Base-by-base conservation (phyloP, 2,888 invertebrate species). In the Tipula helvola region DNA sequence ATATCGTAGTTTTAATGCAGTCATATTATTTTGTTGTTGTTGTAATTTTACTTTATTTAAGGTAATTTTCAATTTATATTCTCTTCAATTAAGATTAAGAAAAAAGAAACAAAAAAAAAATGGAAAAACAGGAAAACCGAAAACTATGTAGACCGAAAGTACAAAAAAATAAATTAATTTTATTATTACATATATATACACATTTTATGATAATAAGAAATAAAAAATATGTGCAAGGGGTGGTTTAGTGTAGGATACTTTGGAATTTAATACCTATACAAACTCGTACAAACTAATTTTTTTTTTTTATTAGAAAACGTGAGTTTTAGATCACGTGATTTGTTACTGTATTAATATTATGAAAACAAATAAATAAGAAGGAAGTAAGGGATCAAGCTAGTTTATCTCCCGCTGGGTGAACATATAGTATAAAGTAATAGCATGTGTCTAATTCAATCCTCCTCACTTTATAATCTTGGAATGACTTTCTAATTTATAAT, bases 11-110 rank as follows among this genome's bases (percentile, higher is more conserved):
- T 71, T 71, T 71, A 28, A 71, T 71, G 71, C 71, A 71, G 71
- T 71, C 71, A 71, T 71, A 71, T 71, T 71, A 28, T 71, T 71
- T 52, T 16, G n/a, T 28, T 28, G 28, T 28, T 28, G 28, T 28
- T 16, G 52, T 52, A 52, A 52, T 52, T 52, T 52, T 52, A 52
- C 52, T 52, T 52, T n/a, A 52, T 52, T 71, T 71, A 28, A 71
- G 71, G 71, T 71, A 71, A 71, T 71, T 71, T 71, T 71, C 71
- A 71, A 71, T 71, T 71, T 71, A 71, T 71, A 71, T 71, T 71
- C 71, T 71, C 71, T 71, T 71, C 71, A 71, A 71, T 71, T 71
- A 71, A 71, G 71, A 71, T 71, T 71, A 71, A 57, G 52, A 57
- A 8, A 57, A 16, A 57, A 16, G 28, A 16, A 16, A 57, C 5